Evolutionary conservation across 2,113 vertebrate species (phyloP).

Genomic region (Podarcis cretensis): DNA sequence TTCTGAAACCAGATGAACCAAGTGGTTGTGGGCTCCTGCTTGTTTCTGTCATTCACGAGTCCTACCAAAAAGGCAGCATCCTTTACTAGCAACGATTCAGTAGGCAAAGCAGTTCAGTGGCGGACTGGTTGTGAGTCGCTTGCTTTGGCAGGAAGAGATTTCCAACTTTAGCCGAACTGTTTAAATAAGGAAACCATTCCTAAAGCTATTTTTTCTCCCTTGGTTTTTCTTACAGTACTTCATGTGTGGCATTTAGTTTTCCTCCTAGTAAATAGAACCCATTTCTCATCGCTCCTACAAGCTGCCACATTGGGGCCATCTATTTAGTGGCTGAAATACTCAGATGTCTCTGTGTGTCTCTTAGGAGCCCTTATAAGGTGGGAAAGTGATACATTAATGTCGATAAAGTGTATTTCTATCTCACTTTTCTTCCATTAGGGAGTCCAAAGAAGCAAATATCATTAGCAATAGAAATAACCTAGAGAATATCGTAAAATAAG

Average conservation of each 20-base stretch:
- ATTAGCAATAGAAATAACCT: neutral
- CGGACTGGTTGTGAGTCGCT: slow-evolving; percentile 64
- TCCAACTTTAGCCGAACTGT: slow-evolving; percentile 70
- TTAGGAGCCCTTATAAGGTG: neutral
- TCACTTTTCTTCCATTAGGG: neutral
- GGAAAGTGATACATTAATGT: neutral
- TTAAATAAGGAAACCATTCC: slow-evolving; percentile 75
- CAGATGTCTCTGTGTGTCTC: slow-evolving; percentile 32
- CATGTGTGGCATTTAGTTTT: slow-evolving; percentile 73
- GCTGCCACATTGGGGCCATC: slow-evolving; percentile 55
- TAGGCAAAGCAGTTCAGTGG: slow-evolving; percentile 52
- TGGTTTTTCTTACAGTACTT: slow-evolving; percentile 63
- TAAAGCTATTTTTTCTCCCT: slow-evolving; percentile 58
- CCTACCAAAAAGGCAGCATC: slow-evolving; percentile 32
- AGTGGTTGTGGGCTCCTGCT: slow-evolving; percentile 48
- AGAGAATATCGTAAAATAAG: neutral
- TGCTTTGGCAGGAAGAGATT: slow-evolving; percentile 71
- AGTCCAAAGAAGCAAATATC: neutral
- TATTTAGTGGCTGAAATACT: slow-evolving; percentile 46
- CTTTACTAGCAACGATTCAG: slow-evolving; percentile 3
- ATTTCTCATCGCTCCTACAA: slow-evolving; percentile 56
- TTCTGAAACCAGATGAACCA: neutral
- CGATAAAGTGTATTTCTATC: neutral
- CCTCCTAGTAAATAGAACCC: slow-evolving; percentile 57
- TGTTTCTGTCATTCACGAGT: slow-evolving; percentile 60